Conservation (phyloP, 2,113 vertebrate genomes). For the Etia nguti region DNA sequence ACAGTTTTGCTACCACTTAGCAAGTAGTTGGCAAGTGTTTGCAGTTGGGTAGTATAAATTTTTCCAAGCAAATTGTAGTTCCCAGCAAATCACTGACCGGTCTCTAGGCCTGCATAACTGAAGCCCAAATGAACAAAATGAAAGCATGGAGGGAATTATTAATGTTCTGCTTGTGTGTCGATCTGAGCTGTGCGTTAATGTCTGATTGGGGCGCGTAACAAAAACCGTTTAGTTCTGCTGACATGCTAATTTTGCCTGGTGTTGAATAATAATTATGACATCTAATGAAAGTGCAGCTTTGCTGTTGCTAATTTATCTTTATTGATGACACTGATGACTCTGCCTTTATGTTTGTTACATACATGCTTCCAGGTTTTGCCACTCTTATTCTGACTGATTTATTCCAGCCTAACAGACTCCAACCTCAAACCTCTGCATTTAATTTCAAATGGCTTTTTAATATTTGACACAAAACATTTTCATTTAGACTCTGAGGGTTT, state of each 20-base stretch:
- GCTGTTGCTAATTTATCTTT: neutral
- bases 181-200: neutral
- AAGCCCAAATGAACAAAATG: neutral
- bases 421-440: neutral
- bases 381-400: neutral
- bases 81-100: neutral
- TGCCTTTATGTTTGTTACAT: neutral
- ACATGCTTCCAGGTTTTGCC: neutral
- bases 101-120: neutral
- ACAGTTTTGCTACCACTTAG: neutral
- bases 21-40: neutral
- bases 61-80: neutral
- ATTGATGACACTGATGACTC: neutral
- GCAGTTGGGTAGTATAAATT: neutral
- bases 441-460: neutral
- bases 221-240: neutral
- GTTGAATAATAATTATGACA: neutral
- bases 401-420: neutral
- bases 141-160: neutral
- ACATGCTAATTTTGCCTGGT: neutral
- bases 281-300: neutral
- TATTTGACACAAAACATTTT: neutral
- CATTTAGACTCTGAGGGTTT: neutral
- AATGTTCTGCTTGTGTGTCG: neutral
- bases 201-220: neutral